Percentiles rank a stretch among this genome's conserved stretches.
Conservation (phyloP, 2,888 invertebrate genomes). For the Adineta ricciae region DNA sequence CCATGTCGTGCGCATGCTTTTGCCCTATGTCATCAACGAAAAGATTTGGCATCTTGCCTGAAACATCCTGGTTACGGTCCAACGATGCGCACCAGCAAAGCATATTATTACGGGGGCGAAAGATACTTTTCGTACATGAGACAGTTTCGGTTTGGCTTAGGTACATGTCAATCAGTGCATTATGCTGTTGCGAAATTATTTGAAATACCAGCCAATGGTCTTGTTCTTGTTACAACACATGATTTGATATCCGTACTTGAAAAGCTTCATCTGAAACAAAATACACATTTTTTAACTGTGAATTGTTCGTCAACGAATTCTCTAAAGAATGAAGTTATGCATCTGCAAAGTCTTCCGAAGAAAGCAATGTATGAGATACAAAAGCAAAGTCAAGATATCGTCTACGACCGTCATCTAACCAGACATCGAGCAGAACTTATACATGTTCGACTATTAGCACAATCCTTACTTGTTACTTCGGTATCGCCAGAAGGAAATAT, state of each 20-base stretch:
- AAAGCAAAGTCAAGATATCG: background rate
- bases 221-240: background rate
- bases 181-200: conserved; percentile 22
- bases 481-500: background rate
- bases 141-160: background rate
- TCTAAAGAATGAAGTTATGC: background rate
- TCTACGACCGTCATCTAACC: conserved; percentile 3
- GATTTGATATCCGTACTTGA: background rate
- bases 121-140: background rate
- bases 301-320: background rate
- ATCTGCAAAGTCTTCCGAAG: background rate
- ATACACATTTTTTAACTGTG: background rate
- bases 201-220: conserved; percentile 18
- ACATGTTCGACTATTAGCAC: background rate
- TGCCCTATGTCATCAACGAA: background rate
- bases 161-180: background rate
- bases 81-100: no score
- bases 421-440: background rate
- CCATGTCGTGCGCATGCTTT: background rate
- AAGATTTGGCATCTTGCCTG: background rate
- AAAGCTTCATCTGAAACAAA: background rate
- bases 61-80: background rate
- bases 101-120: background rate
- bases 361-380: background rate
- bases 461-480: background rate